Conservation (phyloP, 2,113 vertebrate species). For the Amia ocellicauda region DNA sequence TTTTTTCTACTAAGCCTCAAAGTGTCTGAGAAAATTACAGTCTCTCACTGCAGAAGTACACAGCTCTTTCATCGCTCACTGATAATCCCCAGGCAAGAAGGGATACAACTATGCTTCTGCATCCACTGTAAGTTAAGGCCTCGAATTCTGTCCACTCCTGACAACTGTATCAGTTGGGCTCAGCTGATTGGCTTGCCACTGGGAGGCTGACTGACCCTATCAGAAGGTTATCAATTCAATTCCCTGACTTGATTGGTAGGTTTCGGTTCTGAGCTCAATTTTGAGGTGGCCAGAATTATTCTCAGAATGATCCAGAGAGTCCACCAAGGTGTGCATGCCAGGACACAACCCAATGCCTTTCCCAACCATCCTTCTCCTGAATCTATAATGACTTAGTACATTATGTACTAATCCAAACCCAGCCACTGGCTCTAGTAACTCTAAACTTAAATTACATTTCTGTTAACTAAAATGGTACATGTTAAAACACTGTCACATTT, state of each 20-base stretch:
- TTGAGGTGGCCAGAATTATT: neutral
- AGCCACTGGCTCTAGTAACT: too few species aligned
- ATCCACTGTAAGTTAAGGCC: conserved; percentile 1
- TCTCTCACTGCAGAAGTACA: conserved; percentile 40
- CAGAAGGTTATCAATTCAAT: conserved; percentile 3
- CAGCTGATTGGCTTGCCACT: conserved; percentile 1
- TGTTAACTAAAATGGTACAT: too few species aligned
- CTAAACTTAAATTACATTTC: too few species aligned
- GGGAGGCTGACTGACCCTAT: neutral
- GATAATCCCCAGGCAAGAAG: conserved; percentile 52
- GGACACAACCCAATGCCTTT: too few species aligned
- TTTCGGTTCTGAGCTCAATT: neutral
- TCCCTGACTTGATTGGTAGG: neutral
- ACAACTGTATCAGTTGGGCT: neutral
- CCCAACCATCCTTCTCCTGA: too few species aligned
- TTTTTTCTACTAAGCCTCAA: conserved; percentile 54
- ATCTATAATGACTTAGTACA: too few species aligned
- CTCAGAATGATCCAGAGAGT: neutral
- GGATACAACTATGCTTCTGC: neutral
- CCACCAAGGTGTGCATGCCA: too few species aligned
- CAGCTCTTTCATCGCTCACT: conserved; percentile 50
- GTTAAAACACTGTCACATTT: too few species aligned
- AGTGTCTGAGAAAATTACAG: conserved; percentile 58
- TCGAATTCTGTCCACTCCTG: neutral
- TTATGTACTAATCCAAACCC: too few species aligned